These are phyloP conservation scores for Limenitis arthemis DNA, from an alignment of 2,888 invertebrate genomes.

Conservation along the genomic window DNA sequence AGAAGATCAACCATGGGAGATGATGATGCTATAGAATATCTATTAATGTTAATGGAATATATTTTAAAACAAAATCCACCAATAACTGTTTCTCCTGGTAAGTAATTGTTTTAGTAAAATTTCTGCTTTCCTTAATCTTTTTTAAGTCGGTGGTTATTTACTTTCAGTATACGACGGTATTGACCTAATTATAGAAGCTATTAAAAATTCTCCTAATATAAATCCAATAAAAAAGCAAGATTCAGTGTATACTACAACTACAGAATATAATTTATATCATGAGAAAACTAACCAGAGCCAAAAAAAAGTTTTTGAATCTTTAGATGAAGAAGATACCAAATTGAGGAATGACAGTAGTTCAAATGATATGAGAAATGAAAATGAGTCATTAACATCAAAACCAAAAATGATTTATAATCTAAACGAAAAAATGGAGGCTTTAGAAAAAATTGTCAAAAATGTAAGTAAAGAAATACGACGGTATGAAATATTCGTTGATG, in stretches of 20 bases:
- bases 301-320: conserved; percentile 7
- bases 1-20: conserved; percentile 38
- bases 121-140: background rate
- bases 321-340: conserved; percentile 10
- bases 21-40: conserved; percentile 46
- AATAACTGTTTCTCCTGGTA: conserved; percentile 41
- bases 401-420: background rate
- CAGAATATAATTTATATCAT: background rate
- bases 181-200: conserved; percentile 53
- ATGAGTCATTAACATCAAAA: background rate
- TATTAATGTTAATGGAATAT: conserved; percentile 53
- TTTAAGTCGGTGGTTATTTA: background rate
- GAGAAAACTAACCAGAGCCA: background rate
- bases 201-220: conserved; percentile 53
- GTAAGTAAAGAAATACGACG: conserved; percentile 17
- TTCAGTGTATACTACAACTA: background rate
- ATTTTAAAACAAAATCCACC: conserved; percentile 44
- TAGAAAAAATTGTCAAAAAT: background rate
- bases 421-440: background rate
- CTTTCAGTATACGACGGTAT: conserved; percentile 53
- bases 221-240: conserved; percentile 36
- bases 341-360: background rate
- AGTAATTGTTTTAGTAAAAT: background rate
- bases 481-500: conserved; percentile 29
- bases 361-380: background rate